Evolutionary conservation across 53 echinoderm and acorn worm species (phyloP).

Genomic region (Temnopleurus reevesii): DNA sequence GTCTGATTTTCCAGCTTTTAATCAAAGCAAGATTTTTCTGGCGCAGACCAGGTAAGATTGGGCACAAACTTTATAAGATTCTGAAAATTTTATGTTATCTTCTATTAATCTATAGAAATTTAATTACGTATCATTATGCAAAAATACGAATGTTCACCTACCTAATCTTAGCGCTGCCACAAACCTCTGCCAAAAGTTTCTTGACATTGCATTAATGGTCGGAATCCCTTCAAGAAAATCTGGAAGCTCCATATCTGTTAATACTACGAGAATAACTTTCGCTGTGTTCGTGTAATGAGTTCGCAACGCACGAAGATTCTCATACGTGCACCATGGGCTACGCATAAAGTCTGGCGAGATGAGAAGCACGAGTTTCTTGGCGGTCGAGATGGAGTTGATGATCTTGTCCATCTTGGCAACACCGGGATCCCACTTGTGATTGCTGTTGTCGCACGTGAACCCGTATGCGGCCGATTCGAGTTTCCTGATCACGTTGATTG

Average conservation of each 20-base stretch:
- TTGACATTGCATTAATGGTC: conserved; percentile 80
- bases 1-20: no score
- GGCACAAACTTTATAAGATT: no score
- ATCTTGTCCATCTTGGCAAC: conserved; percentile 81
- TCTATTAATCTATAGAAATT: no score
- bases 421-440: conserved; percentile 85
- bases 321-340: conserved; percentile 92
- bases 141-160: no score
- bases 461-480: conserved; percentile 89
- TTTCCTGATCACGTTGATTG: conserved; percentile 74
- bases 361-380: conserved; percentile 87
- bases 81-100: no score
- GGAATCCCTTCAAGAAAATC: conserved; percentile 84
- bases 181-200: conserved; percentile 94
- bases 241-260: conserved; percentile 82
- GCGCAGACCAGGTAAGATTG: no score
- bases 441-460: conserved; percentile 76
- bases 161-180: conserved; percentile 87
- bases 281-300: conserved; percentile 73
- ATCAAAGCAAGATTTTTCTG: no score
- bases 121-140: no score
- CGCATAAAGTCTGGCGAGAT: conserved; percentile 84
- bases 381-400: conserved; percentile 81
- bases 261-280: conserved; percentile 80
- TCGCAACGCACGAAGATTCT: conserved; percentile 80